Base-by-base conservation (phyloP, 53 echinoderm and acorn worm species). In the Henricia sp. region DNA sequence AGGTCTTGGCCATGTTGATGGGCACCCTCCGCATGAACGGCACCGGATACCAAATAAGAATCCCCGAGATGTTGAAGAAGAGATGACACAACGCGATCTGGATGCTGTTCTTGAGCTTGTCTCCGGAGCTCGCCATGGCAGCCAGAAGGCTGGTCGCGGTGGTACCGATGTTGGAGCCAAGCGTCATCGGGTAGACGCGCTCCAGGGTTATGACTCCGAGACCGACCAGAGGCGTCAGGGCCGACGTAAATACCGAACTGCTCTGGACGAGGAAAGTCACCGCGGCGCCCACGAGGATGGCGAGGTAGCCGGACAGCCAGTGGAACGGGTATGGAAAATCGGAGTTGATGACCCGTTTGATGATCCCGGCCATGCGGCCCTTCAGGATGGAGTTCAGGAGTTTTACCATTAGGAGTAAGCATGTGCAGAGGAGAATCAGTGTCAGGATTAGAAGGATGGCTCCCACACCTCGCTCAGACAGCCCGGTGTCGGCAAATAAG, bases 211-310 rank as follows among this genome's bases (percentile, higher is more conserved):
- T 94, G 50, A 97, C 93, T 1, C 97, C 97, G 16, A 97, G 88
- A 13, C 97, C 97, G 25, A 97, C 97, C 9, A 97, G 92, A 4
- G 97, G 97, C 1, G 97, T 97, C 25, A 97, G 70, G 10, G 97
- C 97, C 11, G 97, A 97, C 1, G 97, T 97, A 72, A 97, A 97
- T 57, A 97, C 92, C 4, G 97, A 97, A 57, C 97, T 97, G 40
- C 97, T 97, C 68, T 97, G 97, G 37, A 97, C 97, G 38, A 97
- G 40, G 46, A 97, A 94, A 2, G 97, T 97, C 52, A 95, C 57
- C 0, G 55, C 50, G 2, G 97, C 97, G 0, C 97, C 97, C 51
- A 94, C 67, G 10, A 92, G 0, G 68, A 97, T 97, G 16, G 97
- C 97, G n/a, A 97, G 4, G 84, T 97, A 97, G 32, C 97, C 97